phyloP scores from a whole-genome alignment of 2,113 vertebrate species.

The Ondatra zibethicus region DNA sequence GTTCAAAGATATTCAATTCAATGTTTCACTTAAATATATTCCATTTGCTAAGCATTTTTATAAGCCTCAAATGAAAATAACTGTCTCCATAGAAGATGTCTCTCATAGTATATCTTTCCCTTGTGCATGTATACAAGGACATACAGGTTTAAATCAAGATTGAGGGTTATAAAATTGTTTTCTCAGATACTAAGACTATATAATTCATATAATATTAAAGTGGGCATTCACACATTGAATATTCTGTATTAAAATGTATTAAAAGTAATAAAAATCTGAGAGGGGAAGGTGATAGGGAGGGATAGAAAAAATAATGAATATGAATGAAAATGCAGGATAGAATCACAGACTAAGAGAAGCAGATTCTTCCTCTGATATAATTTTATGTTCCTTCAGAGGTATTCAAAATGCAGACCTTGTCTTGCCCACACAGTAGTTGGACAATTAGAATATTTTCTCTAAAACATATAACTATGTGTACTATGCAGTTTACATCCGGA shows the following conservation, averaged over 20 bases:
- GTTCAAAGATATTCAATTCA: neutral
- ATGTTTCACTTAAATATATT: neutral
- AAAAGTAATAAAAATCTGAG: neutral
- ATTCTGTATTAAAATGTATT: neutral
- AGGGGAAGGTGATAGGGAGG: too few species aligned
- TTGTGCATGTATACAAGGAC: neutral
- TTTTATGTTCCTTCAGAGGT: neutral
- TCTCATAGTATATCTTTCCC: neutral
- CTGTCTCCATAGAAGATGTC: neutral
- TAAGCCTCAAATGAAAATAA: conserved; percentile 29
- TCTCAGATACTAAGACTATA: neutral
- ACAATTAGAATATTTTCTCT: conserved; percentile 41
- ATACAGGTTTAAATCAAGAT: neutral
- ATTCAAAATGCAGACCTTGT: neutral
- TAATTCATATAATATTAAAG: neutral
- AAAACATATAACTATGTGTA: neutral
- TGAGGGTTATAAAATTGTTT: neutral
- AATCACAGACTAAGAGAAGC: neutral
- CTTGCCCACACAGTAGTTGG: neutral
- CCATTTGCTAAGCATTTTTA: neutral
- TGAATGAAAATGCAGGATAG: neutral
- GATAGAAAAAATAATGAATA: neutral
- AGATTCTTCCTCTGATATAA: neutral
- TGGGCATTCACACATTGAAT: neutral
- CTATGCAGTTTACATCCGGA: conserved; percentile 6